Evolutionary conservation across 1,140 invertebrate genomes (phyloP).

Genomic region (Drosophila ercepeae): DNA sequence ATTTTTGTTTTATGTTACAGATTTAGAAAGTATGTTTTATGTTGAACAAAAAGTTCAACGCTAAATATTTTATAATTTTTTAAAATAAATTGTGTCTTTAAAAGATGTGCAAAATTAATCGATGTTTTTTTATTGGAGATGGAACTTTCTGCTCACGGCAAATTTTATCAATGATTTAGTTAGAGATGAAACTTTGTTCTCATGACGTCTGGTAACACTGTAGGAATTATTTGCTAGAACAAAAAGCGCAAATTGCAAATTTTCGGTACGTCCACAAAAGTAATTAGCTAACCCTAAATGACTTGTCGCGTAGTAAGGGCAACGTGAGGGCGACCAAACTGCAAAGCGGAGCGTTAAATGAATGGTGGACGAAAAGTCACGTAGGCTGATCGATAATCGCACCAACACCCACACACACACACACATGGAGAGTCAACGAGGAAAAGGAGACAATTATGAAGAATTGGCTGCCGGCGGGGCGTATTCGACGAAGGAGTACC

Average conservation of each 20-base stretch:
- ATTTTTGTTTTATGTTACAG: conserved; percentile 48
- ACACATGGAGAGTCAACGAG: conserved; percentile 66
- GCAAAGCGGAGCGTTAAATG: neutral
- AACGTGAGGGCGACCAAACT: neutral
- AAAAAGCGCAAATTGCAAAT: conserved; percentile 1
- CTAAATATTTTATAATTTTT: neutral
- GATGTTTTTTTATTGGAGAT: too few relatives aligned
- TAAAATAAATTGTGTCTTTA: too few relatives aligned
- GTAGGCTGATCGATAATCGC: conserved; percentile 75
- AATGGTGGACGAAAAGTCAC: conserved; percentile 39
- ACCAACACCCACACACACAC: conserved; percentile 43
- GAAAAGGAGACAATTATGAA: conserved; percentile 66
- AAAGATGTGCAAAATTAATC: too few relatives aligned
- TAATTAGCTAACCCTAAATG: neutral
- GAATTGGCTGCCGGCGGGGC: conserved; percentile 28
- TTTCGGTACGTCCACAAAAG: neutral
- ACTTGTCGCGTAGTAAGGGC: neutral
- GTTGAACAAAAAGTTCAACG: too few relatives aligned
- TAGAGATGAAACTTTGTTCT: neutral
- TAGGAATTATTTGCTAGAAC: neutral
- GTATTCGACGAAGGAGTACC: conserved; percentile 1
- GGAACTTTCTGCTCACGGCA: too few relatives aligned
- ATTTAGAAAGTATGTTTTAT: too few relatives aligned
- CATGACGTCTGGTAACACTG: neutral
- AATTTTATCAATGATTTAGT: neutral